Base-by-base conservation (phyloP, 2,797 vertebrate species). In the Paratrypauchen microcephalus region DNA sequence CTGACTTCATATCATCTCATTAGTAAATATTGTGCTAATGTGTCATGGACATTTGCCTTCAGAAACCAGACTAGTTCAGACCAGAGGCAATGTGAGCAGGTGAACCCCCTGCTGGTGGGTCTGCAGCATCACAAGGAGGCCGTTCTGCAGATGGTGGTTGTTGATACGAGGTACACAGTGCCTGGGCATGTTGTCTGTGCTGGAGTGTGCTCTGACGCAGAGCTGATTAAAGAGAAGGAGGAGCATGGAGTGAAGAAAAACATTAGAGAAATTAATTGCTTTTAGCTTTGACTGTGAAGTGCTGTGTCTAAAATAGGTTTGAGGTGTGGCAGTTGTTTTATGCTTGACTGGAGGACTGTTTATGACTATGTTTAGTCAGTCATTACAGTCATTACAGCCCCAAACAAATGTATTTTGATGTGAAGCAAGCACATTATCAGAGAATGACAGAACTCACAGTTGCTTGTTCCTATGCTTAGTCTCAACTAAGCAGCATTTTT, bases 51-150 rank as follows among this genome's bases (percentile, higher is more conserved):
- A 32, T 85, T 16, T 81, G 70, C 68, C 26, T 76, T 75, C 85
- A 90, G 86, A 82, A 66, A 73, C 64, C 74, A 87, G 59, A 77
- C 50, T 71, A 79, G 83, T 59, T 87, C 87, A 83, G 71, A 71
- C 73, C 83, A 82, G 69, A 80, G 71, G 77, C 88, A 87, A 88
- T 82, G 83, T 86, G 89, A 92, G 75, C 82, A 89, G 82, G 82
- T 79, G 83, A 90, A 90, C 86, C 89, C 93, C 79, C 89, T 94
- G 84, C 89, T 93, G 89, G 88, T 54, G 45, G 89, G 84, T 39
- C 82, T 85, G 83, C 86, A 89, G 75, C 83, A 91, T 78, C 90
- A 89, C 88, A 89, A 70, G 75, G 89, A 93, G 69, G 75, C 78
- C 78, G 78, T 84, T 84, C 71, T 24, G 74, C 82, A 85, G 16